These are phyloP conservation scores for Hybos culiciformis DNA, from an alignment of 2,888 invertebrate genomes.

Conservation along the genomic window DNA sequence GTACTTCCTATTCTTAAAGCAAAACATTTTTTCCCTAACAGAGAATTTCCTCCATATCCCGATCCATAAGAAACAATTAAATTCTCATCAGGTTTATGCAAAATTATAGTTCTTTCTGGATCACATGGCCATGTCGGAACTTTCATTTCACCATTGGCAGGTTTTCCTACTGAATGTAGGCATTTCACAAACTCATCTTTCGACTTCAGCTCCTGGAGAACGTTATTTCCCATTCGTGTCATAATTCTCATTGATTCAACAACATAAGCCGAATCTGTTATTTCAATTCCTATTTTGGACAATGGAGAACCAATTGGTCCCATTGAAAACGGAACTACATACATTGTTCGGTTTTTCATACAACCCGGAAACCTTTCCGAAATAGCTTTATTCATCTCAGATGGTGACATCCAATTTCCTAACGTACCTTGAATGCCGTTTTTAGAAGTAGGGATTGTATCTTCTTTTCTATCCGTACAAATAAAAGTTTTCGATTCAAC, in stretches of 20 bases:
- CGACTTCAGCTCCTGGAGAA: constrained; percentile 40
- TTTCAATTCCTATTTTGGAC: constrained; percentile 92
- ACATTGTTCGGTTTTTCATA: constrained; percentile 92
- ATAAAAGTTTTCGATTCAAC: constrained; percentile 96
- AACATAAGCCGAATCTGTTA: constrained; percentile 95
- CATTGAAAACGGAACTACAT: constrained; percentile 97
- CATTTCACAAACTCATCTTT: constrained; percentile 71
- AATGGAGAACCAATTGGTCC: constrained; percentile 91
- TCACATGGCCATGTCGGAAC: constrained; percentile 90
- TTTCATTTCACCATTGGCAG: constrained; percentile 43
- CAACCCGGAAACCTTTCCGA: constrained; percentile 75
- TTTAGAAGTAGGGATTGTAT: constrained; percentile 67
- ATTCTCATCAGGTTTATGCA: constrained; percentile 50
- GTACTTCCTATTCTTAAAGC: constrained; percentile 92
- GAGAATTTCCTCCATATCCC: constrained; percentile 93
- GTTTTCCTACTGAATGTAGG: constrained; percentile 85
- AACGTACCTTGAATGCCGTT: constrained; percentile 69
- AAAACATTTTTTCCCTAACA: constrained; percentile 96
- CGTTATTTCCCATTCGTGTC: constrained; percentile 70
- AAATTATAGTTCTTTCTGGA: constrained; percentile 82
- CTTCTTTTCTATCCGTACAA: constrained; percentile 63
- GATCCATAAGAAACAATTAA: constrained; percentile 54
- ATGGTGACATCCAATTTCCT: constrained; percentile 86
- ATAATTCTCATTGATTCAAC: constrained; percentile 95
- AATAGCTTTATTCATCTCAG: constrained; percentile 66